Evolutionary conservation across 2,797 vertebrate species (phyloP).

Genomic region (Chromobotia macracanthus): DNA sequence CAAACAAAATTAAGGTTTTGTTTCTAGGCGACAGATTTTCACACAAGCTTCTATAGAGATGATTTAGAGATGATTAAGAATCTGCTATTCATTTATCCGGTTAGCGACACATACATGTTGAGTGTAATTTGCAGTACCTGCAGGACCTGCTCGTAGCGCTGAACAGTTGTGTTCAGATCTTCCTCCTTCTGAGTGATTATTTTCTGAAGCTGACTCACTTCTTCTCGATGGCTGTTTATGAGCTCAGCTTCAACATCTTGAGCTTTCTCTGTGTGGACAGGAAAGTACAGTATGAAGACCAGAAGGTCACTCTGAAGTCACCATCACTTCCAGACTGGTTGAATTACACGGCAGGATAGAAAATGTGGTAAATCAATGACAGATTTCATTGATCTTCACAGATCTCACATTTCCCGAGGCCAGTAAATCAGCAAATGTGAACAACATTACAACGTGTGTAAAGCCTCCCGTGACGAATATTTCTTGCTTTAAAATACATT

Average conservation of each 20-base stretch:
- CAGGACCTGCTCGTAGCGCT: slow-evolving; percentile 93
- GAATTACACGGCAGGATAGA: slow-evolving; percentile 49
- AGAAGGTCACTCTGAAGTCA: slow-evolving; percentile 45
- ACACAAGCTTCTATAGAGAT: slow-evolving; percentile 6
- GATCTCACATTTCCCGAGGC: slow-evolving; percentile 16
- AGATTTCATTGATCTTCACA: too few relatives aligned
- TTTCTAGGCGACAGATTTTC: not conserved
- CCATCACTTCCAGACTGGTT: slow-evolving; percentile 51
- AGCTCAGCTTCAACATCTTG: slow-evolving; percentile 92
- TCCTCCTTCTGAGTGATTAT: slow-evolving; percentile 90
- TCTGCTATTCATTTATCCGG: not conserved
- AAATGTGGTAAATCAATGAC: slow-evolving; percentile 49
- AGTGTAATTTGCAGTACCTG: slow-evolving; percentile 79
- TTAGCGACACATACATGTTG: not conserved
- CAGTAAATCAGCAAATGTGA: slow-evolving; percentile 30
- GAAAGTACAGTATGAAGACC: slow-evolving; percentile 45
- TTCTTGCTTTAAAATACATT: not conserved
- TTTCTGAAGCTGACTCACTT: slow-evolving; percentile 83
- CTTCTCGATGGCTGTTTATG: slow-evolving; percentile 84
- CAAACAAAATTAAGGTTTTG: not conserved
- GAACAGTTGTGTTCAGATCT: slow-evolving; percentile 86
- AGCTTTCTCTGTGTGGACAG: slow-evolving; percentile 84
- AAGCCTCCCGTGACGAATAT: not conserved
- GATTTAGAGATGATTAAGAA: not conserved
- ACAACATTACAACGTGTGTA: not conserved